Conservation (phyloP, 30 jellyfish, hydroid and myxozoan genomes). For the Pelagia noctiluca region DNA sequence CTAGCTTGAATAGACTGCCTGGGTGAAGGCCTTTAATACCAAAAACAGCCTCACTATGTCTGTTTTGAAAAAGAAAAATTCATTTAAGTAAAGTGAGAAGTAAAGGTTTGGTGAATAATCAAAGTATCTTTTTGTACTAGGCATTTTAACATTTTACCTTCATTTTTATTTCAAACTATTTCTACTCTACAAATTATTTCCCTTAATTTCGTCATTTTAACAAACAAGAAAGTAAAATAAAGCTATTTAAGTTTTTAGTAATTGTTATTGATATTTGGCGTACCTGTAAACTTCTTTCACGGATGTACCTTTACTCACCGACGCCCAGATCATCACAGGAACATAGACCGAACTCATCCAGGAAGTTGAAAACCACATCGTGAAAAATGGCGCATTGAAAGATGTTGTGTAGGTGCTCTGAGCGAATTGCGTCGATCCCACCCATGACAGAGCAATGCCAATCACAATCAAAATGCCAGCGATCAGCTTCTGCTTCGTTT, state of each 20-base stretch:
- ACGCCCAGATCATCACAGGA: conserved; percentile 30
- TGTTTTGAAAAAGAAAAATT: no score
- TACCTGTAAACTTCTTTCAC: conserved; percentile 50
- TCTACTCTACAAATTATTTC: no score
- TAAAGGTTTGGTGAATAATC: no score
- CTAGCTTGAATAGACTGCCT: conserved; percentile 27
- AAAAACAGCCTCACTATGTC: conserved; percentile 43
- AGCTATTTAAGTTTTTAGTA: no score
- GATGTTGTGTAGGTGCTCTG: conserved; percentile 74
- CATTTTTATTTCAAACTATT: no score
- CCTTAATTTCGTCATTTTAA: no score
- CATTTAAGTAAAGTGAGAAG: no score
- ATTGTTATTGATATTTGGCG: neutral
- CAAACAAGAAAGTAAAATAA: no score
- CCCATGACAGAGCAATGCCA: conserved; percentile 87
- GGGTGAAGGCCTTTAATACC: conserved; percentile 60
- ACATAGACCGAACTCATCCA: conserved; percentile 75
- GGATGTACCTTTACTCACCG: neutral
- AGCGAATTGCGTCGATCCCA: conserved; percentile 90
- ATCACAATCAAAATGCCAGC: conserved; percentile 73
- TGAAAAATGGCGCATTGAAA: conserved; percentile 88
- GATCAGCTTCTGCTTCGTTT: conserved; percentile 44
- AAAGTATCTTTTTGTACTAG: no score
- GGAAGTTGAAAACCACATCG: conserved; percentile 86
- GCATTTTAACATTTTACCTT: no score